Conservation (phyloP, 2,797 vertebrate species). For the Meda fulgida region DNA sequence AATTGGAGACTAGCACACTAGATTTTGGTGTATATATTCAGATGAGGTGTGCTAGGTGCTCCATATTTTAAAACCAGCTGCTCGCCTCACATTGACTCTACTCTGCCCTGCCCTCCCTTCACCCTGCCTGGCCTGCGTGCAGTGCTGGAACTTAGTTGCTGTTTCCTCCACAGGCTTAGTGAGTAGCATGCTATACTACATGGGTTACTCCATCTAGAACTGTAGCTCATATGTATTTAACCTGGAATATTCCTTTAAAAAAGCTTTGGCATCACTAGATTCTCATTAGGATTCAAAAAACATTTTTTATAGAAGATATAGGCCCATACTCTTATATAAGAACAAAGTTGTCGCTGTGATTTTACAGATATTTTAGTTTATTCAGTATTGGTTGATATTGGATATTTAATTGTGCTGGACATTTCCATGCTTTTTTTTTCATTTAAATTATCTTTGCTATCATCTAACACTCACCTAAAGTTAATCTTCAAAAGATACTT, state of each 20-base stretch:
- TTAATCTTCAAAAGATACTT: background rate
- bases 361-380: background rate
- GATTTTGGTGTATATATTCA: constrained; percentile 15
- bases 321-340: constrained; percentile 8
- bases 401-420: background rate
- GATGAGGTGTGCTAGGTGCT: constrained; percentile 47
- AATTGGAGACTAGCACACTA: background rate
- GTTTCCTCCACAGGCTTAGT: constrained; percentile 54
- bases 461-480: background rate
- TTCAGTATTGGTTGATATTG: background rate
- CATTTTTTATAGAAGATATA: background rate
- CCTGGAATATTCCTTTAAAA: background rate
- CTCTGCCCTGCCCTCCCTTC: constrained; percentile 50
- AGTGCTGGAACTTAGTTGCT: constrained; percentile 68
- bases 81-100: constrained; percentile 57
- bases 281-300: background rate
- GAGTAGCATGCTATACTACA: constrained; percentile 58
- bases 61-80: constrained; percentile 47
- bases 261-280: background rate
- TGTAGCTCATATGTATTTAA: background rate
- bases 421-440: no score
- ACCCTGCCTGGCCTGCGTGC: constrained; percentile 73
- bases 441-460: background rate
- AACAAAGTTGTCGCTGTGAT: background rate
- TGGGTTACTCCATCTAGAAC: constrained; percentile 17